Base-by-base conservation (phyloP, 2,797 vertebrate species). In the Okamejei kenojei region DNA sequence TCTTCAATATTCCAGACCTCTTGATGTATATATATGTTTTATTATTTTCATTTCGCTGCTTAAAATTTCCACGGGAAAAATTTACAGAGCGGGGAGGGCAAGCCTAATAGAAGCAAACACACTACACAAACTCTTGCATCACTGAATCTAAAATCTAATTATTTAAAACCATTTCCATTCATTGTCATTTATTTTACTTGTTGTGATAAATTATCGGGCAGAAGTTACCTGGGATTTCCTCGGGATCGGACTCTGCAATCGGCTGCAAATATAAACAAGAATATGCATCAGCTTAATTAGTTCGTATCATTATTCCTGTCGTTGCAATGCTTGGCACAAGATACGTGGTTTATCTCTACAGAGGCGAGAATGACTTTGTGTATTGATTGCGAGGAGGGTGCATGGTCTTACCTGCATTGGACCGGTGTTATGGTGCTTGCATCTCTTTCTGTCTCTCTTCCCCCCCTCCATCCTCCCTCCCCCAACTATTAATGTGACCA, bases 331-430 rank as follows among this genome's bases (percentile, higher is more conserved):
- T 76, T 74, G 68, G 26, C 35, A 91, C 32, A 21, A 21, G 65
- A 45, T 73, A 32, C 65, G 65, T 26, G 38, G 65, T 15, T 0
- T 26, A 90, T 35, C 86, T 68, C 32, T 23, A 63, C n/a, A 38
- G 15, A 10, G 19, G 23, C n/a, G 90, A 92, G 76, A 23, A 45
- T 15, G 38, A 92, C 10, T 76, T 54, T 29, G 58, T 54, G 90
- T 38, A 54, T 76, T 29, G 23, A 54, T 76, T 58, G 88, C 32
- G 32, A 23, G 21, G 32, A 45, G 65, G 35, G 38, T 73, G 90
- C 68, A 74, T 54, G 73, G 71, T 29, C 90, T 92, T 92, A 92
- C 90, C 90, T 92, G 90, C 90, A 92, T 26, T 76, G 68, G 71
- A 92, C 73, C 68, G 90, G 90, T 54, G 38, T 92, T 45, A 88